Percentiles rank a stretch among this genome's conserved stretches.
phyloP scores from a whole-genome alignment of 1,140 invertebrate genomes.

The Drosophila sproati region DNA sequence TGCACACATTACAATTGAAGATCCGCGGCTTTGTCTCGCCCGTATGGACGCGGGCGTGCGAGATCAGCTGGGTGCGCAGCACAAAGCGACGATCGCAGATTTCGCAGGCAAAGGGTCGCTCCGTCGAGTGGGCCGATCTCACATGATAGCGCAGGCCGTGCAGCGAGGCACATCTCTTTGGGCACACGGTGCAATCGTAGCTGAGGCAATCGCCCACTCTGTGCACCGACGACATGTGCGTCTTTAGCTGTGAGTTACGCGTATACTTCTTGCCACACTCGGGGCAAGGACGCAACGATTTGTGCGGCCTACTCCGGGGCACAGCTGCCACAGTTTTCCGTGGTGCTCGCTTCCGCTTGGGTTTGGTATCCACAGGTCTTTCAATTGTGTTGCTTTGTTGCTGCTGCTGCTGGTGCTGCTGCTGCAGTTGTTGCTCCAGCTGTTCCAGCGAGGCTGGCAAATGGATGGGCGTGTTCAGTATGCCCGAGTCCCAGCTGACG shows the following conservation, averaged over 20 bases:
- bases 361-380: not conserved
- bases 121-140: slow-evolving; percentile 84
- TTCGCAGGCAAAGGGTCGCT: slow-evolving; percentile 84
- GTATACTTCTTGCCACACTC: slow-evolving; percentile 80
- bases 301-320: slow-evolving; percentile 25
- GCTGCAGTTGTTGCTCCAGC: not conserved
- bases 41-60: slow-evolving; percentile 84
- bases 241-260: slow-evolving; percentile 75
- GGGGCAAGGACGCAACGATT: slow-evolving; percentile 60
- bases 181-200: slow-evolving; percentile 71
- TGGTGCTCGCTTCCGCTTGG: slow-evolving; percentile 24
- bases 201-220: slow-evolving; percentile 64
- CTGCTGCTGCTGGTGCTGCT: not conserved
- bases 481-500: slow-evolving; percentile 41
- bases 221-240: slow-evolving; percentile 76
- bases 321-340: not conserved
- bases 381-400: not conserved
- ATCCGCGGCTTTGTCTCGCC: slow-evolving; percentile 79
- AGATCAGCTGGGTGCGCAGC: slow-evolving; percentile 84
- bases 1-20: slow-evolving; percentile 58
- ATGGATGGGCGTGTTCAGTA: slow-evolving; percentile 58
- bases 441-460: slow-evolving; percentile 24
- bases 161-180: slow-evolving; percentile 71
- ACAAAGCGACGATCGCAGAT: slow-evolving; percentile 85
- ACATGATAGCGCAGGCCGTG: slow-evolving; percentile 76